These are phyloP conservation scores for Gracilinanus agilis DNA, from an alignment of 2,113 vertebrate genomes.

Conservation along the genomic window DNA sequence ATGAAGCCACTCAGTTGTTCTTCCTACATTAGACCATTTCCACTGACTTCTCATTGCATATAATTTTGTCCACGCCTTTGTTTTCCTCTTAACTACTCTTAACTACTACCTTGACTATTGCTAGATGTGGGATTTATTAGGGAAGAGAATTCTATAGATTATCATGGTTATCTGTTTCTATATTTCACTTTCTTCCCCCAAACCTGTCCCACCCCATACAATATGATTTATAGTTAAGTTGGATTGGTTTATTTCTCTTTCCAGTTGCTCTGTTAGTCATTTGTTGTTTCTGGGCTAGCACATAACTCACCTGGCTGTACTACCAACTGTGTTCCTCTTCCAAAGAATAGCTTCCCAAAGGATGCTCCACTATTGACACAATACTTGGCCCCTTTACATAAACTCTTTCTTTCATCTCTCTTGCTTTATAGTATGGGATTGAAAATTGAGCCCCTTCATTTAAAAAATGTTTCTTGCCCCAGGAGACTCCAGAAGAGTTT, in stretches of 20 bases:
- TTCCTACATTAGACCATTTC: not conserved
- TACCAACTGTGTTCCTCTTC: constrained; percentile 69
- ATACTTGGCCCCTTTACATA: constrained; percentile 40
- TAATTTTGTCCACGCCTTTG: not conserved
- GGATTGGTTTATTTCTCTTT: constrained; percentile 20
- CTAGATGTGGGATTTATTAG: not conserved
- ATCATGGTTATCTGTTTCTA: constrained; percentile 2
- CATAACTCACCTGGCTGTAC: constrained; percentile 63
- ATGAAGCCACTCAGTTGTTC: not conserved
- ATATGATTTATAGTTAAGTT: not conserved
- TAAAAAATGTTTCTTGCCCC: not conserved
- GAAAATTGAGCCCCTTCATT: constrained; percentile 25
- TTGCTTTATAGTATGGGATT: not conserved
- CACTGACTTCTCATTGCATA: not conserved
- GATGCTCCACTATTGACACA: constrained; percentile 24
- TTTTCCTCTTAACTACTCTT: not conserved
- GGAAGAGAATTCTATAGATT: not conserved
- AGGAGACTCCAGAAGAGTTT: not conserved
- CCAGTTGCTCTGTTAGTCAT: not conserved
- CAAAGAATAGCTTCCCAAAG: constrained; percentile 61
- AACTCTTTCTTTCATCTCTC: constrained; percentile 22
- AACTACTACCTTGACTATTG: not conserved
- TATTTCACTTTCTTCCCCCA: not conserved
- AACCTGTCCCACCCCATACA: not conserved
- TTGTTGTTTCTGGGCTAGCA: constrained; percentile 37